Base-by-base conservation (phyloP, 2,888 invertebrate species). In the Agrenia bidenticulata region DNA sequence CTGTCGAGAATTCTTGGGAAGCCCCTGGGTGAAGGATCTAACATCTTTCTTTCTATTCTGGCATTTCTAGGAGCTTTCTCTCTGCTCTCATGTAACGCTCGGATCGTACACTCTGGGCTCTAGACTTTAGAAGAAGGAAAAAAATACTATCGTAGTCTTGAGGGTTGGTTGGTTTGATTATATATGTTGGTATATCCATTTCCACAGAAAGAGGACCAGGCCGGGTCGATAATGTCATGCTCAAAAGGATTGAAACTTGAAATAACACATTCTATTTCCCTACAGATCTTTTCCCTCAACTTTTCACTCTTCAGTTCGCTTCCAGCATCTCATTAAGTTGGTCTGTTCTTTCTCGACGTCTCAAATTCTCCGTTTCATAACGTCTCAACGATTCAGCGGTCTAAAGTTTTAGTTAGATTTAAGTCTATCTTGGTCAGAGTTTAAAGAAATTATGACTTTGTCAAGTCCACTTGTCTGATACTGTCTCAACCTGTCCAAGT, bases 181-280 rank as follows among this genome's bases (percentile, higher is more conserved):
- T 32, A 32, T 32, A 32, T 32, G 32, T 32, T 32, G 32, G 32
- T 32, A 32, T 32, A 32, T 32, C 32, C 11, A 32, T 32, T 32
- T 32, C 32, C 32, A 19, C 45, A 19, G 15, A 45, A 5, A 45
- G 45, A 15, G n/a, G 21, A 11, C 23, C 24, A 13, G 55, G 32
- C n/a, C 32, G 50, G 64, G 60, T 64, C 64, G 64, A 64, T 64
- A 64, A 60, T 59, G 59, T 58, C 64, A 64, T 64, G 64, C 64
- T 60, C 64, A 62, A 62, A n/a, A 62, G 24, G 51, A 24, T 24
- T 19, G 24, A 19, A 24, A 51, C 45, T 15, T 9, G 45, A n/a
- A 45, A 45, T 7, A 51, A 51, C 51, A 51, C 51, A 51, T 51
- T 23, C 15, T 15, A 19, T 51, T 51, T 51, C 39, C 41, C 17